These are phyloP conservation scores for Corynorhinus townsendii DNA, from an alignment of 2,113 vertebrate genomes.

Conservation along the genomic window DNA sequence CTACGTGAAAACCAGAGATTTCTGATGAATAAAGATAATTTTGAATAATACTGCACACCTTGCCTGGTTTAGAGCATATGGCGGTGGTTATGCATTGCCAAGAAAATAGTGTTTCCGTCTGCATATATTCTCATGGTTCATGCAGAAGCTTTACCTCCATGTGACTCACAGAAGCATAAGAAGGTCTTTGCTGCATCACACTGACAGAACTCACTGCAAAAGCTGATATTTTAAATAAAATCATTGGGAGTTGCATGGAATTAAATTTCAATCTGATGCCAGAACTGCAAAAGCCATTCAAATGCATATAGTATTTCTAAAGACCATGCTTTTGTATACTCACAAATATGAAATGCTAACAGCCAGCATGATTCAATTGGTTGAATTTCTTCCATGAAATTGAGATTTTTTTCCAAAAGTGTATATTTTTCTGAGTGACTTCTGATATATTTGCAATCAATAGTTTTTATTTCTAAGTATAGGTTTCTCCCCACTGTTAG, in stretches of 20 bases:
- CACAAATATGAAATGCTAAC: conserved; percentile 38
- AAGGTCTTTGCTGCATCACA: not conserved
- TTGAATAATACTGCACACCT: conserved; percentile 71
- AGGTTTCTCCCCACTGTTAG: not conserved
- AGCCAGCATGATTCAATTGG: not conserved
- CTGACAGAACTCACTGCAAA: conserved; percentile 19
- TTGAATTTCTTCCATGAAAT: conserved; percentile 36
- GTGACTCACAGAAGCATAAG: conserved; percentile 32
- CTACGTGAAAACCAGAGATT: conserved; percentile 64
- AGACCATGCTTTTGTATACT: not conserved
- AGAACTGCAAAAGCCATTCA: conserved; percentile 2
- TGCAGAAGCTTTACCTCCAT: conserved; percentile 46
- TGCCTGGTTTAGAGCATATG: conserved; percentile 71
- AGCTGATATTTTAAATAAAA: conserved; percentile 26
- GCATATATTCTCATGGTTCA: conserved; percentile 60
- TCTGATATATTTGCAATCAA: conserved; percentile 12
- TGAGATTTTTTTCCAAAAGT: not conserved
- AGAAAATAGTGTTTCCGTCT: conserved; percentile 68
- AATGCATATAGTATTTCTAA: conserved; percentile 20
- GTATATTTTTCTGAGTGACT: conserved; percentile 1
- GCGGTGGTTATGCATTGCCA: conserved; percentile 45
- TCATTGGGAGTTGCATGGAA: conserved; percentile 46
- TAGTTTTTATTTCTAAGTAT: conserved; percentile 24
- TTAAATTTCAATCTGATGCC: conserved; percentile 48
- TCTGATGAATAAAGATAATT: conserved; percentile 78